These are phyloP conservation scores for Buphagus erythrorhynchus DNA, from an alignment of 2,797 vertebrate species.

Conservation along the genomic window DNA sequence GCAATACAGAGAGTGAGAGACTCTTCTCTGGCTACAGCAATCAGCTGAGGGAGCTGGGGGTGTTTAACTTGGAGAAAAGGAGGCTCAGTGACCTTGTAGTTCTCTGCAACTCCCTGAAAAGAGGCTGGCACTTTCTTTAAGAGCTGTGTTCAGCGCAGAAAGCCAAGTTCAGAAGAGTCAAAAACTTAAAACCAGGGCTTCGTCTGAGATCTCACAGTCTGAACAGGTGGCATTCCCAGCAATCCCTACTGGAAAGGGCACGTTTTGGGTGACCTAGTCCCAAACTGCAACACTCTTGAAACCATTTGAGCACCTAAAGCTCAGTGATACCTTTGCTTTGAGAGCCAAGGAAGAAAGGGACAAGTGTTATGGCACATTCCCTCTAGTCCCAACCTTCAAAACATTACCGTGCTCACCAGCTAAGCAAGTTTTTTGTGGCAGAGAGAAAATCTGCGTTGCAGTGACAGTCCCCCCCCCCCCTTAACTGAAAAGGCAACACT, in stretches of 20 bases:
- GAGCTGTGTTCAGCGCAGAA: neutral
- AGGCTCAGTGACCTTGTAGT: neutral
- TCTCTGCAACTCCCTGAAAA: neutral
- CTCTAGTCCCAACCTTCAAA: neutral
- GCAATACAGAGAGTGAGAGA: neutral
- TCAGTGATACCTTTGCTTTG: neutral
- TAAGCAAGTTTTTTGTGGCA: neutral
- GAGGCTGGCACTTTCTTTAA: neutral
- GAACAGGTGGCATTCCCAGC: neutral
- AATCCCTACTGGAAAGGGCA: neutral
- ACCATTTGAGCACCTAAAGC: neutral
- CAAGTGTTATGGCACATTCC: neutral
- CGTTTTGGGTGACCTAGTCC: rapidly evolving
- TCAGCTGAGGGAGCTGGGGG: neutral
- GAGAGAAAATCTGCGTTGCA: neutral
- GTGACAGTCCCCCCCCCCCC: neutral
- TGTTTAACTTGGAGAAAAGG: neutral
- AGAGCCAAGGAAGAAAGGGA: neutral
- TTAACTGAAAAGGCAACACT: neutral
- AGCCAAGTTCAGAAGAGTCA: neutral
- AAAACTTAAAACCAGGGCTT: neutral
- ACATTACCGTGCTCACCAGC: neutral
- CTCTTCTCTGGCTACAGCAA: neutral
- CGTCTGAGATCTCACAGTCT: neutral
- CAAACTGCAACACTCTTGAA: neutral